These are phyloP conservation scores for Leucosticte australis DNA, from an alignment of 2,113 vertebrate genomes.

Conservation along the genomic window DNA sequence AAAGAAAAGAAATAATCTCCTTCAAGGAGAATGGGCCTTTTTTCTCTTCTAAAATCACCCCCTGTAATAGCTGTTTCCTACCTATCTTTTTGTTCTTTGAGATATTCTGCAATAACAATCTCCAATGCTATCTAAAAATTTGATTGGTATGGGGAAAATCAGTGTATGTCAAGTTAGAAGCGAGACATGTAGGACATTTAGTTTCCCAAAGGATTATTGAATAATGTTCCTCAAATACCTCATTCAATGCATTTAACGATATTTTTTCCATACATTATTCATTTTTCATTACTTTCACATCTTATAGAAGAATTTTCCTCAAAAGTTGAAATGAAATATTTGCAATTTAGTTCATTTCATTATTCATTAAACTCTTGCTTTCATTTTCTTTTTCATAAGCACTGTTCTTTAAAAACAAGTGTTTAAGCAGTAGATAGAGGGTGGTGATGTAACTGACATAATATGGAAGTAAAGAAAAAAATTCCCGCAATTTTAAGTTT, in stretches of 20 bases:
- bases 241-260: neutral
- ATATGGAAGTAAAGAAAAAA: neutral
- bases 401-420: neutral
- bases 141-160: neutral
- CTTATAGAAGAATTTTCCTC: neutral
- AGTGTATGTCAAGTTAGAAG: neutral
- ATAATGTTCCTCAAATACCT: neutral
- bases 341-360: neutral
- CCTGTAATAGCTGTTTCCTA: neutral
- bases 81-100: neutral
- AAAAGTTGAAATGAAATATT: constrained; percentile 30
- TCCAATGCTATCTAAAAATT: neutral
- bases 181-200: neutral
- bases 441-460: neutral
- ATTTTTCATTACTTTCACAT: constrained; percentile 19
- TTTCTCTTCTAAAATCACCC: neutral
- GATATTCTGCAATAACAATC: neutral
- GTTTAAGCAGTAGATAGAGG: neutral
- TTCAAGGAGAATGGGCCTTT: neutral
- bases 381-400: neutral
- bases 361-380: neutral
- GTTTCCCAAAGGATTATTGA: neutral
- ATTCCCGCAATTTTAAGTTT: neutral
- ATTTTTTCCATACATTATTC: constrained; percentile 9
- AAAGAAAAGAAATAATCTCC: neutral